Base-by-base conservation (phyloP, 1,140 invertebrate genomes). In the Scaptomyza hsui region DNA sequence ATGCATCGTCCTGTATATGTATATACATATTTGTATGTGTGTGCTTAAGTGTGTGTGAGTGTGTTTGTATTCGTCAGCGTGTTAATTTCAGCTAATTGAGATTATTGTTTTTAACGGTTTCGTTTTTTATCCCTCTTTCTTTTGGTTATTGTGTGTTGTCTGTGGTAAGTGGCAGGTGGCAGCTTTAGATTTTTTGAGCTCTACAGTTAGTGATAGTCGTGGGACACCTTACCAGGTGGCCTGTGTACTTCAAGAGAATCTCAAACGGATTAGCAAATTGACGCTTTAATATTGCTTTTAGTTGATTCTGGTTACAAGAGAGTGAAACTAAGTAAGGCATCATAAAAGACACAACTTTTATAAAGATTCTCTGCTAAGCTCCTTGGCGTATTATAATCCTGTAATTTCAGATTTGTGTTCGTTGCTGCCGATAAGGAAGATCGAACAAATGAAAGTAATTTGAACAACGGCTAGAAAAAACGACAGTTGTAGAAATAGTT, bases 51-150 rank as follows among this genome's bases (percentile, higher is more conserved):
- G 37, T 44, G 32, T 29, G 35, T 47, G 21, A 21, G 32, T 26
- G 10, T 24, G 32, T 53, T 35, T 65, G 53, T 39, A 37, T 47
- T 47, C 13, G 29, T 13, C 57, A 41, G 44, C 10, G 24, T 73
- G 47, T 81, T 72, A 79, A 75, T 88, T 72, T 65, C 73, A 61
- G 70, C 55, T 88, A 86, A 86, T 88, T 88, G 82, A 82, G 73
- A 70, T 78, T 77, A 86, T 85, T 86, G 78, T 88, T 86, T 83
- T 80, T 77, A 78, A 88, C 77, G 74, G 61, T 75, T 72, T 45
- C 24, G 18, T 70, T 48, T 37, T 51, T 48, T 12, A n/a, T n/a
- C n/a, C 41, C 12, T 35, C 13, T 2, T 19, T 7, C 35, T 51
- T 16, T 32, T 41, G 19, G 39, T 51, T 68, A 68, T 67, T 57